These are phyloP conservation scores for Lasiurus borealis DNA, from an alignment of 2,113 vertebrate species.

Conservation along the genomic window DNA sequence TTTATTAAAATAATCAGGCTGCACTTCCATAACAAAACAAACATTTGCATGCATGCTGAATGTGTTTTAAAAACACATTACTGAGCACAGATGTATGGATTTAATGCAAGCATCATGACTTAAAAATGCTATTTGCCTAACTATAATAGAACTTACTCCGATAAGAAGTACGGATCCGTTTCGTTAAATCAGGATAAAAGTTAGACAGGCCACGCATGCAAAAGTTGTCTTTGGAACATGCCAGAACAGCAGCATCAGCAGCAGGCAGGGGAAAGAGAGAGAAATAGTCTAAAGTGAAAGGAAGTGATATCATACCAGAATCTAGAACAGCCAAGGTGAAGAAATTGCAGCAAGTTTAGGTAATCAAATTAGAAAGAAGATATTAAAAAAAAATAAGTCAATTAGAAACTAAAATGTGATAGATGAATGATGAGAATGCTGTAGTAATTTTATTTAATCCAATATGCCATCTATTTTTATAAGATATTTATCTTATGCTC, in stretches of 20 bases:
- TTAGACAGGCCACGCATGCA: slow-evolving; percentile 99
- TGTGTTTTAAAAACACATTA: slow-evolving; percentile 89
- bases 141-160: slow-evolving; percentile 96
- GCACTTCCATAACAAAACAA: slow-evolving; percentile 78
- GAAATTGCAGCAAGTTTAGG: slow-evolving; percentile 86
- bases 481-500: slow-evolving; percentile 14
- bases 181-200: slow-evolving; percentile 99
- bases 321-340: slow-evolving; percentile 88
- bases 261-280: slow-evolving; percentile 90
- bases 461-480: background rate
- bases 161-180: slow-evolving; percentile 99
- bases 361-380: slow-evolving; percentile 80
- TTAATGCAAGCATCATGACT: slow-evolving; percentile 83
- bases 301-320: slow-evolving; percentile 89
- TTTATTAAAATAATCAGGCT: slow-evolving; percentile 73
- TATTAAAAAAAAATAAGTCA: slow-evolving; percentile 83
- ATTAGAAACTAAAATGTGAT: slow-evolving; percentile 78
- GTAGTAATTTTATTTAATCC: slow-evolving; percentile 77
- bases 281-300: slow-evolving; percentile 91
- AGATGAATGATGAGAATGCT: slow-evolving; percentile 86
- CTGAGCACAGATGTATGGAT: slow-evolving; percentile 80
- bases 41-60: slow-evolving; percentile 88
- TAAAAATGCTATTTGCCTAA: slow-evolving; percentile 85
- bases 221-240: slow-evolving; percentile 99
- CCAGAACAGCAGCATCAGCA: slow-evolving; percentile 96